Evolutionary conservation across 2,888 invertebrate genomes (phyloP).

Genomic region (Campoletis raptor): DNA sequence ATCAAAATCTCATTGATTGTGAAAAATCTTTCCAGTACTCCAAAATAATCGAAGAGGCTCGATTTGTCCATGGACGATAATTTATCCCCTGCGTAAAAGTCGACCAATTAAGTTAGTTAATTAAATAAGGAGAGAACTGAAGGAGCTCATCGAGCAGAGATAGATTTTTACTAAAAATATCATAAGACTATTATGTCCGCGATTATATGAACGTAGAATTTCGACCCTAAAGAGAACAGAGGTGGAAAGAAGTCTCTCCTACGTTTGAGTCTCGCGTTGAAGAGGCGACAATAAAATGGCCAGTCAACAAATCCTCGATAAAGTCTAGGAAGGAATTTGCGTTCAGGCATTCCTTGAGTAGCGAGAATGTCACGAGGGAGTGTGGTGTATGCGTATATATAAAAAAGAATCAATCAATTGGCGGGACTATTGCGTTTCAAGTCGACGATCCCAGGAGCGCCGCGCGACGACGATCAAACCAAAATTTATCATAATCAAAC

Average conservation of each 20-base stretch:
- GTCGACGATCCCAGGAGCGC: conserved; percentile 14
- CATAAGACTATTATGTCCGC: neutral
- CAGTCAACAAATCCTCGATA: conserved; percentile 13
- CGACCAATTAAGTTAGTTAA: neutral
- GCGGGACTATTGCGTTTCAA: conserved; percentile 41
- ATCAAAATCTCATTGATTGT: neutral
- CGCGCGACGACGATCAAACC: conserved; percentile 5
- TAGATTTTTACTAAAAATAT: neutral
- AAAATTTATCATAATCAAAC: conserved; percentile 1
- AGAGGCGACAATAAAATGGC: conserved; percentile 27
- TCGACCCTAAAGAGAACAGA: neutral
- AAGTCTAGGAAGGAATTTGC: conserved; percentile 44
- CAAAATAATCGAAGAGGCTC: too few species aligned
- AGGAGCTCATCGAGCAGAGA: neutral
- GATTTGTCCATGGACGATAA: neutral
- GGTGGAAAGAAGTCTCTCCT: neutral
- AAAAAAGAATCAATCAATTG: conserved; percentile 48
- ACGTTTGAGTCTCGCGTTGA: conserved; percentile 7
- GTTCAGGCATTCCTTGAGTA: conserved; percentile 54
- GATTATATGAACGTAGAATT: neutral
- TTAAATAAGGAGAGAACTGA: neutral
- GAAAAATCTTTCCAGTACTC: neutral
- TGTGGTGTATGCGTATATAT: neutral
- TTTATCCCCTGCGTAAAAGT: neutral
- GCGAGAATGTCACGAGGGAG: conserved; percentile 5